Evolutionary conservation across 2,797 vertebrate genomes (phyloP).

Genomic region (Setipinna tenuifilis): DNA sequence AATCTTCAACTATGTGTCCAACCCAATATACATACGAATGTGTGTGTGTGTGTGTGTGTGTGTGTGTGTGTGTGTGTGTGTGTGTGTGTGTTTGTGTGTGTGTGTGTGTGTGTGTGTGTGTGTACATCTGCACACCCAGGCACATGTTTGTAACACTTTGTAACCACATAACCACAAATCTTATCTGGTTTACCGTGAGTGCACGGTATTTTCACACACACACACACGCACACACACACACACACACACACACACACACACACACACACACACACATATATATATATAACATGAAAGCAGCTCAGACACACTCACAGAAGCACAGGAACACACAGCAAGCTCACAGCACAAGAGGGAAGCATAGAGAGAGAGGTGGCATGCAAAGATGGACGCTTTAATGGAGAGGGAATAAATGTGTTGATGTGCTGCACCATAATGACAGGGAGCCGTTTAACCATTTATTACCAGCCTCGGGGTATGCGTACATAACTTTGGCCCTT

Average conservation of each 20-base stretch:
- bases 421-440: not conserved
- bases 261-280: too few relatives aligned
- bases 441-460: not conserved
- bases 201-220: not conserved
- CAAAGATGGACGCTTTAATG: not conserved
- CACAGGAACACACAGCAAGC: not conserved
- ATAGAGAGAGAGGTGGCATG: not conserved
- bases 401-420: not conserved
- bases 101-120: not conserved
- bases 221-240: not conserved
- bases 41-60: too few relatives aligned
- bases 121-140: not conserved
- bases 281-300: not conserved
- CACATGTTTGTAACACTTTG: too few relatives aligned
- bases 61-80: too few relatives aligned
- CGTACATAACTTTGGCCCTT: not conserved
- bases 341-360: too few relatives aligned
- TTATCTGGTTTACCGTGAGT: not conserved
- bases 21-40: too few relatives aligned
- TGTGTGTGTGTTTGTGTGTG: too few relatives aligned
- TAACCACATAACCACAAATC: too few relatives aligned
- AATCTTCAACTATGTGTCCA: too few relatives aligned
- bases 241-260: not conserved
- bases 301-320: not conserved
- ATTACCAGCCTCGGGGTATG: not conserved